Conservation (phyloP, 2,113 vertebrate genomes). For the Apaloderma vittatum region DNA sequence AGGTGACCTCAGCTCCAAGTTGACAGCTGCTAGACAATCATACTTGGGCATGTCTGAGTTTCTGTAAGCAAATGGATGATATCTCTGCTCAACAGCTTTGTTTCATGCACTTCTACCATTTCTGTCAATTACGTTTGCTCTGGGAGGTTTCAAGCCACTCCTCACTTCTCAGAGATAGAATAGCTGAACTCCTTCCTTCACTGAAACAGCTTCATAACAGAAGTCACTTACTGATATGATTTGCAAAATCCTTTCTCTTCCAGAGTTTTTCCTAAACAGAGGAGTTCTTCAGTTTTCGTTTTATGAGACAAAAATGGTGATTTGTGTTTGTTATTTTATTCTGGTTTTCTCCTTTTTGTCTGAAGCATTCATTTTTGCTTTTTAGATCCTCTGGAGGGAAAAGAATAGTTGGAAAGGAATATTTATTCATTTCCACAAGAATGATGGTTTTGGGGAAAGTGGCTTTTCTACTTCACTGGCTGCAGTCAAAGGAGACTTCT, state of each 20-base stretch:
- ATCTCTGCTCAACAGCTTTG: neutral
- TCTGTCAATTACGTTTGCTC: neutral
- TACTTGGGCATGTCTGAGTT: neutral
- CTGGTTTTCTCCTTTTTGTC: neutral
- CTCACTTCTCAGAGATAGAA: neutral
- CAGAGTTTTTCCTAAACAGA: neutral
- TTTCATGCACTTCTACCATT: neutral
- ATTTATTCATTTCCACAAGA: neutral
- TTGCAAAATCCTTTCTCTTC: neutral
- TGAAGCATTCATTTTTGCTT: neutral
- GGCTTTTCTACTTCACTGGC: neutral
- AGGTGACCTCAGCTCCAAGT: neutral
- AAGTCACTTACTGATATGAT: neutral
- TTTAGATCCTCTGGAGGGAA: accelerated
- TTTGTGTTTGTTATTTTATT: neutral
- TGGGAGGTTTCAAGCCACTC: neutral
- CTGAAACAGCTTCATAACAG: neutral
- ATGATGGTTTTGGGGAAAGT: neutral
- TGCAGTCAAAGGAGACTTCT: neutral
- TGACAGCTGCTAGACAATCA: neutral
- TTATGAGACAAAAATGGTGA: neutral
- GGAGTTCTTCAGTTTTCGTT: neutral
- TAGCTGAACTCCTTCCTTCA: neutral
- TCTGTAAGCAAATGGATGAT: neutral
- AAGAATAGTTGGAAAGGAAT: neutral